Evolutionary conservation across 2,888 invertebrate genomes (phyloP).

Genomic region (Cybosia mesomella): DNA sequence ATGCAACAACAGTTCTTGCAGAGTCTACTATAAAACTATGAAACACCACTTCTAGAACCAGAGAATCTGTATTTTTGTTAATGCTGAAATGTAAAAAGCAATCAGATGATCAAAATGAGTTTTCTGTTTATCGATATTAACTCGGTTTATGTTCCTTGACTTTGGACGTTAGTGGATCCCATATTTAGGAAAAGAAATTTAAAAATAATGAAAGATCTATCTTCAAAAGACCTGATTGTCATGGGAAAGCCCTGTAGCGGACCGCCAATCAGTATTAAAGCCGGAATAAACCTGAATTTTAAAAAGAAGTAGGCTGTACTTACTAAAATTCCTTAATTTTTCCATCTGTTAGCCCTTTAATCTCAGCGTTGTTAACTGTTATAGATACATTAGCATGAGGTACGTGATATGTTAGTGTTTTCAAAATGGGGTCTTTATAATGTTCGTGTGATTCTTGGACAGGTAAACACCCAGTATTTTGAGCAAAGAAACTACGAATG

Average conservation of each 20-base stretch:
- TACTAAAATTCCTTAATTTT: constrained; percentile 50
- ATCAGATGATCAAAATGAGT: neutral
- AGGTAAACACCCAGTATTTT: constrained; percentile 42
- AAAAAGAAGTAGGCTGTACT: constrained; percentile 25
- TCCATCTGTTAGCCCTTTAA: constrained; percentile 42
- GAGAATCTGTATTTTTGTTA: constrained; percentile 34
- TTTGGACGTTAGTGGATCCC: no score
- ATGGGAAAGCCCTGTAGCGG: neutral
- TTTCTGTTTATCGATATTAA: neutral
- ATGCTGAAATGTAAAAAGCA: constrained; percentile 28
- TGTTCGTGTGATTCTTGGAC: constrained; percentile 32
- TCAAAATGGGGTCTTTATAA: constrained; percentile 37
- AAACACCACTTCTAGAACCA: constrained; percentile 38
- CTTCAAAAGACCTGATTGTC: neutral
- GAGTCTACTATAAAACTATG: constrained; percentile 22
- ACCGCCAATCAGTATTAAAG: neutral
- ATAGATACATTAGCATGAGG: constrained; percentile 41
- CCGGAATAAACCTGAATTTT: neutral
- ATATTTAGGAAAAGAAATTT: no score
- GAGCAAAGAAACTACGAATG: constrained; percentile 44
- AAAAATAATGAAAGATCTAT: no score
- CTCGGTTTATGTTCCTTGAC: neutral
- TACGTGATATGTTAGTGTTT: constrained; percentile 21
- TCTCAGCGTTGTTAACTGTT: constrained; percentile 35
- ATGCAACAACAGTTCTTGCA: constrained; percentile 19